These are phyloP conservation scores for Drosophila subobscura DNA, from an alignment of 1,140 invertebrate species.

Conservation along the genomic window DNA sequence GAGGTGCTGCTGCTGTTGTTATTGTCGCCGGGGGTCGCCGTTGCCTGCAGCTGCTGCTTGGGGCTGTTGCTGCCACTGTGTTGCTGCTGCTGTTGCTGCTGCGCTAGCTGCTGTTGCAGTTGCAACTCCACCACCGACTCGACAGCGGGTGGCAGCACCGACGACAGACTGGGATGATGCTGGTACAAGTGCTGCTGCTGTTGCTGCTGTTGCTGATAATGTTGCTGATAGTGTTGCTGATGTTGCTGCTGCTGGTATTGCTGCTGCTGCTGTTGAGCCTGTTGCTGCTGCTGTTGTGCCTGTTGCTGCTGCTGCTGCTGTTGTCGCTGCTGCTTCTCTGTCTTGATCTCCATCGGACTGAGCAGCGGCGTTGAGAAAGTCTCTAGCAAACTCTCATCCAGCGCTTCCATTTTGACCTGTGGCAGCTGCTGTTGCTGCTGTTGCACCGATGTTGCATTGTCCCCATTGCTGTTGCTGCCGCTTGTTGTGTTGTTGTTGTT, in stretches of 20 bases:
- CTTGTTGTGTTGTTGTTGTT: slow-evolving; percentile 26
- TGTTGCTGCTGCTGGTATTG: slow-evolving; percentile 67
- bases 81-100: slow-evolving; percentile 40
- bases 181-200: slow-evolving; percentile 78
- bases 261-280: slow-evolving; percentile 55
- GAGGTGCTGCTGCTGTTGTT: slow-evolving; percentile 82
- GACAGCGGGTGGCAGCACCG: slow-evolving; percentile 71
- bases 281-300: slow-evolving; percentile 59
- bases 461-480: slow-evolving; percentile 27
- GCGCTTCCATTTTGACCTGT: slow-evolving; percentile 90
- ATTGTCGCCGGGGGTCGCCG: slow-evolving; percentile 58
- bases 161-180: slow-evolving; percentile 77
- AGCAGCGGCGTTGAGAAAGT: slow-evolving; percentile 86
- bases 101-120: slow-evolving; percentile 56
- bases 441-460: slow-evolving; percentile 39
- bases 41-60: slow-evolving; percentile 28
- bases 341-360: slow-evolving; percentile 90
- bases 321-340: slow-evolving; percentile 84
- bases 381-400: slow-evolving; percentile 85
- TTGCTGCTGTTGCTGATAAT: slow-evolving; percentile 57
- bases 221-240: slow-evolving; percentile 58
- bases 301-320: slow-evolving; percentile 58
- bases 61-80: slow-evolving; percentile 65
- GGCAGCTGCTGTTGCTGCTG: slow-evolving; percentile 58
- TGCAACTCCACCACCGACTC: slow-evolving; percentile 67